phyloP scores from a whole-genome alignment of 2,113 vertebrate species.

The Percina caprodes region DNA sequence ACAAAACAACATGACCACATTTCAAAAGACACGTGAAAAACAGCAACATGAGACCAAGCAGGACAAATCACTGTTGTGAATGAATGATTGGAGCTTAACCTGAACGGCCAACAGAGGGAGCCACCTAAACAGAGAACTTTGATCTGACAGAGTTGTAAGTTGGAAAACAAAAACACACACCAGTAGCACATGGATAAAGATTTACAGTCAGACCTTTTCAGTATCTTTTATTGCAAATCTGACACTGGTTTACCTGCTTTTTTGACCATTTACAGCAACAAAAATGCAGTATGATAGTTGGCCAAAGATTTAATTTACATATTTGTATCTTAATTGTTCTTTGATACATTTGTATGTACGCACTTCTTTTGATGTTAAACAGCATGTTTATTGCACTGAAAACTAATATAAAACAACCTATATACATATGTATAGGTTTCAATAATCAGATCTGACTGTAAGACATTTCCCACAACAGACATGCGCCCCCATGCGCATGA shows the following conservation, averaged over 20 bases:
- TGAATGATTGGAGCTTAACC: constrained; percentile 61
- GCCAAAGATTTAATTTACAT: neutral
- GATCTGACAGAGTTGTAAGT: constrained; percentile 16
- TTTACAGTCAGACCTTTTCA: constrained; percentile 74
- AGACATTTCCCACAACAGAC: constrained; percentile 34
- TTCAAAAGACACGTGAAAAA: constrained; percentile 14
- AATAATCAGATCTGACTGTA: constrained; percentile 67
- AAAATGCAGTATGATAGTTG: neutral
- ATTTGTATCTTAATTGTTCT: neutral
- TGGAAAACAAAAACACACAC: constrained; percentile 34
- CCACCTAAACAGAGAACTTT: constrained; percentile 55
- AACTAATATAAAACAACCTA: neutral
- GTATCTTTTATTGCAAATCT: neutral
- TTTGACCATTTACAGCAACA: neutral
- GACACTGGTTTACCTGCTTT: neutral
- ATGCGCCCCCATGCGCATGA: constrained; percentile 37
- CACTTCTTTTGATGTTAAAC: neutral
- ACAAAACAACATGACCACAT: constrained; percentile 31
- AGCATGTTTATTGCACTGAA: neutral
- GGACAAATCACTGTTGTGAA: constrained; percentile 51
- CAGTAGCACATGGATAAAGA: constrained; percentile 9
- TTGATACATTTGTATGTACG: neutral
- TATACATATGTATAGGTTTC: neutral
- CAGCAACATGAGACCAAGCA: constrained; percentile 40
- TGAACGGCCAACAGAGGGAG: constrained; percentile 72